Conservation (phyloP, 2,888 invertebrate genomes). For the Drosophila paucipuncta region DNA sequence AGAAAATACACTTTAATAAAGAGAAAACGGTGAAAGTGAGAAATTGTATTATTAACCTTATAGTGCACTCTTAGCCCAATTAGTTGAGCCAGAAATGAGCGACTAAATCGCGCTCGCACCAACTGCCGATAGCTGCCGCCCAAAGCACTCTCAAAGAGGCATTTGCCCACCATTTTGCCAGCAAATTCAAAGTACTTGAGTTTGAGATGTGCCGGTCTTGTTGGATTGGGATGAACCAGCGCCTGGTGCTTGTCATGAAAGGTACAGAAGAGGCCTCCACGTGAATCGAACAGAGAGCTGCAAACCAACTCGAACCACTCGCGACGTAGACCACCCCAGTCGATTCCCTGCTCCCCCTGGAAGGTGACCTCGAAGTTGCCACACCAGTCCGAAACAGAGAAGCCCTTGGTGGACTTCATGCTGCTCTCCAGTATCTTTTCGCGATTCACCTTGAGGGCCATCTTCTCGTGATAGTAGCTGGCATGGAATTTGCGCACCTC, state of each 20-base stretch:
- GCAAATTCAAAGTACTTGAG: slow-evolving; percentile 96
- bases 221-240: slow-evolving; percentile 95
- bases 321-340: slow-evolving; percentile 96
- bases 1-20: neutral
- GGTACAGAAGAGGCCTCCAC: slow-evolving; percentile 92
- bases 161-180: slow-evolving; percentile 97
- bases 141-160: slow-evolving; percentile 96
- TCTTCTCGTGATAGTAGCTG: slow-evolving; percentile 94
- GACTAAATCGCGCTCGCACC: slow-evolving; percentile 94
- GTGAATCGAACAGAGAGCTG: slow-evolving; percentile 93
- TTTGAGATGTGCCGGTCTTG: slow-evolving; percentile 91
- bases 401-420: slow-evolving; percentile 94
- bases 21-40: neutral
- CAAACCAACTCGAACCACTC: slow-evolving; percentile 98
- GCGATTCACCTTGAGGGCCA: slow-evolving; percentile 92
- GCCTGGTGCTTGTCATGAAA: slow-evolving; percentile 95
- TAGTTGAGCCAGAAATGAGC: slow-evolving; percentile 97
- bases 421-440: slow-evolving; percentile 93
- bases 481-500: slow-evolving; percentile 94
- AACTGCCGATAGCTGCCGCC: slow-evolving; percentile 95
- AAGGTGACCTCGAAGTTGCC: slow-evolving; percentile 96
- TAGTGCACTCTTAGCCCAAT: slow-evolving; percentile 97
- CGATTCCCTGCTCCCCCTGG: slow-evolving; percentile 97
- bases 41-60: slow-evolving; percentile 87
- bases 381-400: slow-evolving; percentile 96